A percentile compares a stretch with the other conserved stretches of the same genome.
Evolutionary conservation across 2,888 invertebrate genomes (phyloP).

Genomic region (Priapulus caudatus): DNA sequence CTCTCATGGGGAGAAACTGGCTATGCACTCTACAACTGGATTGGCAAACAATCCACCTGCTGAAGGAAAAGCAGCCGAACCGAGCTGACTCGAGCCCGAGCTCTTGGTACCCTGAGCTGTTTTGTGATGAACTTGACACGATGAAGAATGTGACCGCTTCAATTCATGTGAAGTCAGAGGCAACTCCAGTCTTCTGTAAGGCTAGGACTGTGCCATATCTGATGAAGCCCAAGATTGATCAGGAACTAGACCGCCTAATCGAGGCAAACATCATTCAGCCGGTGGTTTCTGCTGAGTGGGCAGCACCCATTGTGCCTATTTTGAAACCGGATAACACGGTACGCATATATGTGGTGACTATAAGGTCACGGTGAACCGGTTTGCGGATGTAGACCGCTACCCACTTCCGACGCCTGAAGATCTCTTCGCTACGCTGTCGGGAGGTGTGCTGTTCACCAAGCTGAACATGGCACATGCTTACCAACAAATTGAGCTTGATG

Average conservation of each 20-base stretch:
- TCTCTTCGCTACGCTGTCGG: conserved; percentile 13
- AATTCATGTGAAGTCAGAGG: no score
- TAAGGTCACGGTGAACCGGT: conserved; percentile 22
- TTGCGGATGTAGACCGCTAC: conserved; percentile 14
- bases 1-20: no score
- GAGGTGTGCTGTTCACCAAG: conserved; percentile 20
- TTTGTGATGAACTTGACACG: no score
- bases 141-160: no score
- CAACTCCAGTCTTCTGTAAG: no score
- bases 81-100: no score
- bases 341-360: conserved; percentile 25
- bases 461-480: conserved; percentile 24
- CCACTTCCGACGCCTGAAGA: conserved; percentile 19
- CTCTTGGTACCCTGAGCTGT: no score
- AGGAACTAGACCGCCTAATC: conserved; percentile 10
- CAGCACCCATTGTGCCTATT: conserved; percentile 24
- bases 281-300: conserved; percentile 20
- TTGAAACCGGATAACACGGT: conserved; percentile 19
- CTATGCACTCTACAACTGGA: no score
- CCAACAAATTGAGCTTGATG: conserved; percentile 19
- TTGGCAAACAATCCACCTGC: no score
- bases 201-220: no score
- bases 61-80: no score
- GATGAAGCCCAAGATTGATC: conserved; percentile 2
- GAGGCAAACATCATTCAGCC: background rate